A percentile compares a stretch with the other conserved stretches of the same genome.
Conservation (phyloP, 2,888 invertebrate genomes). For the Acanthosepion lycidas region DNA sequence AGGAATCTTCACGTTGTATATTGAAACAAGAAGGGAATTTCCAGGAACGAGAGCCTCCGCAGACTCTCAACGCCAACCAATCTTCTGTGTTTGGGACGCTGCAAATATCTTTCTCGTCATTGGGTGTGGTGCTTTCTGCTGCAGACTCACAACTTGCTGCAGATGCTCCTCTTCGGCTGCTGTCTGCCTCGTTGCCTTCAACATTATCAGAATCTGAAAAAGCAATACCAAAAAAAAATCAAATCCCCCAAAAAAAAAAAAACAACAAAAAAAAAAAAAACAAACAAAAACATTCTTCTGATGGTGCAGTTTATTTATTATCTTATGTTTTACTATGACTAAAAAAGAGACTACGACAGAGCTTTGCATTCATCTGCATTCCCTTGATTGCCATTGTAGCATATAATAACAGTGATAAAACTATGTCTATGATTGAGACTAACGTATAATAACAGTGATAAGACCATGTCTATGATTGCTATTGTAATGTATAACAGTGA, state of each 20-base stretch:
- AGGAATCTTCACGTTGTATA: conserved; percentile 47
- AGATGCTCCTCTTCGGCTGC: conserved; percentile 41
- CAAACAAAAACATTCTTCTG: not conserved
- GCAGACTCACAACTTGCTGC: conserved; percentile 24
- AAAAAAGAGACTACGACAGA: too few species aligned
- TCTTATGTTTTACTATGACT: too few species aligned
- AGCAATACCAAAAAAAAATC: not conserved
- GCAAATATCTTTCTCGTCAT: conserved; percentile 62
- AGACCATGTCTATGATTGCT: too few species aligned
- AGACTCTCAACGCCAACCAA: conserved; percentile 71
- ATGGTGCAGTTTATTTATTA: not conserved
- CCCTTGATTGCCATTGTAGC: too few species aligned
- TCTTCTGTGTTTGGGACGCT: conserved; percentile 69
- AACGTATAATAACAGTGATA: too few species aligned
- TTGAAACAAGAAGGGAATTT: conserved; percentile 70
- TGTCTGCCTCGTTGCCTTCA: conserved; percentile 50
- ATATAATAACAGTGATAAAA: too few species aligned
- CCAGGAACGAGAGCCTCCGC: conserved; percentile 69
- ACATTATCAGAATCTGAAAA: conserved; percentile 49
- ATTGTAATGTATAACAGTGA: too few species aligned
- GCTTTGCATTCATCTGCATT: too few species aligned
- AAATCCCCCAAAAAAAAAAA: not conserved
- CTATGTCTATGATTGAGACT: too few species aligned
- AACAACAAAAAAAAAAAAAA: not conserved
- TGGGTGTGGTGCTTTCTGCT: conserved; percentile 85